Evolutionary conservation across 2,113 vertebrate species (phyloP).

Genomic region (Saguinus imperator): DNA sequence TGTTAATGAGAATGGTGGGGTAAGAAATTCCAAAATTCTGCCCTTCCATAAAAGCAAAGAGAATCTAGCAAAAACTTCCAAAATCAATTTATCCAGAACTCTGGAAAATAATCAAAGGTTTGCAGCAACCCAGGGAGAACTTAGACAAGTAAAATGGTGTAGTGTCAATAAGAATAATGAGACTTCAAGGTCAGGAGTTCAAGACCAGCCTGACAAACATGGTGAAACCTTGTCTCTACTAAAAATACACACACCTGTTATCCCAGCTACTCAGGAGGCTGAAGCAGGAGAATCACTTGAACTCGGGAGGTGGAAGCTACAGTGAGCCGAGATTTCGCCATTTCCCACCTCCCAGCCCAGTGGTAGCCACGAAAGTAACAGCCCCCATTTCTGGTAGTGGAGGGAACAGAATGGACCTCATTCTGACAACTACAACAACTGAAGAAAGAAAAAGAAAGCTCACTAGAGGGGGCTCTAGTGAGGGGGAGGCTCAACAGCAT

Average conservation of each 20-base stretch:
- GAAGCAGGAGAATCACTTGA: no score
- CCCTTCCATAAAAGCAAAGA: constrained; percentile 5
- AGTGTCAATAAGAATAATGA: background rate
- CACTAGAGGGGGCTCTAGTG: background rate
- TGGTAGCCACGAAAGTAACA: background rate
- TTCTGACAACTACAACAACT: background rate
- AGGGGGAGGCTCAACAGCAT: background rate
- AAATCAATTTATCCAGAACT: background rate
- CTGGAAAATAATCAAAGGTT: background rate
- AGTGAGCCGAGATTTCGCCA: no score
- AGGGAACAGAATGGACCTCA: background rate
- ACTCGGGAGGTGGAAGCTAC: no score
- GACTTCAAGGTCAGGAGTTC: background rate
- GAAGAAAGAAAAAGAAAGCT: background rate
- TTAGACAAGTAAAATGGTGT: background rate
- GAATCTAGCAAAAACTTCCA: background rate
- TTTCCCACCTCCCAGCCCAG: background rate
- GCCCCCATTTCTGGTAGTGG: background rate
- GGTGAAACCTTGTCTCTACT: no score
- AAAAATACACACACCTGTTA: no score
- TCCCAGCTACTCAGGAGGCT: no score
- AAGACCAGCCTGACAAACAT: no score
- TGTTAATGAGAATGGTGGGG: background rate
- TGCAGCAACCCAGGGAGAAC: background rate
- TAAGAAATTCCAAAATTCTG: background rate